These are phyloP conservation scores for Cephus runcator DNA, from an alignment of 2,888 invertebrate species.

Conservation along the genomic window DNA sequence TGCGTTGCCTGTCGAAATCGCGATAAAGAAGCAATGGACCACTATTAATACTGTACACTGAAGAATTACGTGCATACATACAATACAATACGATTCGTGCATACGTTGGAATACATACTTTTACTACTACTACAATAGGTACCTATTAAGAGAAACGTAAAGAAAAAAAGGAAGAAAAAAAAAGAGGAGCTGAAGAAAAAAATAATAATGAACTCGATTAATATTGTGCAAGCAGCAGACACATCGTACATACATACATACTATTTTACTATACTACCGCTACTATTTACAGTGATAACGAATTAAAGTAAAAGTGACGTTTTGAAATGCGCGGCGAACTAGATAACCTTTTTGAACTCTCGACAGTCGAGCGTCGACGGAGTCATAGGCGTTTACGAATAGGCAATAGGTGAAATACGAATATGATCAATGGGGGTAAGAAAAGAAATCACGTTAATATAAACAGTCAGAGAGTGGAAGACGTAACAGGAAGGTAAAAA, in stretches of 20 bases:
- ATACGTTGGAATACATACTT: constrained; percentile 25
- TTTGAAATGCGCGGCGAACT: background rate
- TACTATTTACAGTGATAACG: constrained; percentile 18
- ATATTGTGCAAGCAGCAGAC: constrained; percentile 21
- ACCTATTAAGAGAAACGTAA: constrained; percentile 15
- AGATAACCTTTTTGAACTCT: background rate
- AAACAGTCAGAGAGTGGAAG: background rate
- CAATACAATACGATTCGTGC: constrained; percentile 20
- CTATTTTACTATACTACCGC: constrained; percentile 29
- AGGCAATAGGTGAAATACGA: constrained; percentile 10
- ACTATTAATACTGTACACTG: background rate
- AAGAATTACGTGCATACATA: constrained; percentile 7
- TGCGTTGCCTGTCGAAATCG: background rate
- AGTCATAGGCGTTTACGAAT: constrained; percentile 14
- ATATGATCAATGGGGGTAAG: background rate
- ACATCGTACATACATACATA: constrained; percentile 23
- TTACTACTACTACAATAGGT: constrained; percentile 24
- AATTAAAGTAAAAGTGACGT: background rate
- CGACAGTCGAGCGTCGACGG: background rate
- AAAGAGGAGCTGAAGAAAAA: background rate
- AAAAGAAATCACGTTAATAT: background rate
- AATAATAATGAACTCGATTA: constrained; percentile 14
- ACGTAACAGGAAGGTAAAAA: background rate
- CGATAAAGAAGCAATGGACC: background rate
- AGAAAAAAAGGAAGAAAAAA: constrained; percentile 6